phyloP scores from a whole-genome alignment of 2,888 invertebrate species.

The Phytoseiulus persimilis region DNA sequence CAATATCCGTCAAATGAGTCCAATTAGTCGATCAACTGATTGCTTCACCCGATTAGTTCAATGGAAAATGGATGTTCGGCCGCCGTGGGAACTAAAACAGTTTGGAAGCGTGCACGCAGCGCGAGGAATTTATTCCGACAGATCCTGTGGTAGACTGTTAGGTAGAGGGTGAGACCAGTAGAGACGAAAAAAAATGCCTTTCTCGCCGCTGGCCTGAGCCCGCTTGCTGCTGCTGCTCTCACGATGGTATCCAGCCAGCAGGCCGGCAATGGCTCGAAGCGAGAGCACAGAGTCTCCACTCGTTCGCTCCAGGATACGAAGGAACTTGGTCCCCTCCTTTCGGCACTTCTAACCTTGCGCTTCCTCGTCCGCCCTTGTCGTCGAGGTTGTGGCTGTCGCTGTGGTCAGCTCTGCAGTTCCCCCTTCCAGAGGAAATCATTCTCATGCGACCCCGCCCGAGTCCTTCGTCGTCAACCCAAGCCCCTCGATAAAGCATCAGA shows the following conservation, averaged over 20 bases:
- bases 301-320: slow-evolving; percentile 5
- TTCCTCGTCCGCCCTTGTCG: not conserved
- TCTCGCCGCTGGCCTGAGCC: not conserved
- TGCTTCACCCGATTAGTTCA: no score
- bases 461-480: not conserved
- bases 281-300: slow-evolving; percentile 5
- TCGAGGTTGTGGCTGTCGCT: not conserved
- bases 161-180: not conserved
- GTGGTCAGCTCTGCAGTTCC: not conserved
- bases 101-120: no score
- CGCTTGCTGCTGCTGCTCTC: not conserved
- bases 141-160: not conserved
- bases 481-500: not conserved
- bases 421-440: no score
- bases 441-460: no score
- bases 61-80: no score
- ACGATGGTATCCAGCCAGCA: not conserved
- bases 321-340: slow-evolving; percentile 5
- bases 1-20: no score
- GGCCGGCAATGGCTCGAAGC: not conserved
- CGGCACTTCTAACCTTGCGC: not conserved
- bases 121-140: not conserved
- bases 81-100: no score
- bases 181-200: not conserved
- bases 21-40: no score